phyloP scores from a whole-genome alignment of 2,797 vertebrate genomes.

The Betta splendens region DNA sequence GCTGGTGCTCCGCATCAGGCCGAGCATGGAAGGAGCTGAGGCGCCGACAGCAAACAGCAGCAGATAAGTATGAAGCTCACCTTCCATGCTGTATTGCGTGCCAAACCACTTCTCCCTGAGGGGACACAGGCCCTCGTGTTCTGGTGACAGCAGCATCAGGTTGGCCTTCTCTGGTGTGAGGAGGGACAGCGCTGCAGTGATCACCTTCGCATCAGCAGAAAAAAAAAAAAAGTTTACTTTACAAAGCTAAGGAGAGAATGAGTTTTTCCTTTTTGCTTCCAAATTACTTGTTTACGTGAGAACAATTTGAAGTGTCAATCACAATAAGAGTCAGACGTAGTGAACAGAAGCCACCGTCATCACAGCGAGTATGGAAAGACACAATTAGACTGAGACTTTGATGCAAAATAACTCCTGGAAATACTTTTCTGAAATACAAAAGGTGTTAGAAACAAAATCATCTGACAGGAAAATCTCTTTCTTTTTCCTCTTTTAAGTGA shows the following conservation, averaged over 20 bases:
- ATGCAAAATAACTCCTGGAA: conserved; percentile 27
- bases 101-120: conserved; percentile 95
- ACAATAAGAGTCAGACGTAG: conserved; percentile 31
- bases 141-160: conserved; percentile 91
- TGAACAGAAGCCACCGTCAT: conserved; percentile 16
- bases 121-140: conserved; percentile 91
- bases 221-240: conserved; percentile 64
- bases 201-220: conserved; percentile 80
- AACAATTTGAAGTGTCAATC: conserved; percentile 43
- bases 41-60: neutral
- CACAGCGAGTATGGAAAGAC: conserved; percentile 42
- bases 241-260: conserved; percentile 9
- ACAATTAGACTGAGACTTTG: conserved; percentile 32
- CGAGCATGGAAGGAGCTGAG: conserved; percentile 5
- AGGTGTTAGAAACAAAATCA: conserved; percentile 16
- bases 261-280: conserved; percentile 6
- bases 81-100: conserved; percentile 92
- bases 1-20: conserved; percentile 46
- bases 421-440: conserved; percentile 16
- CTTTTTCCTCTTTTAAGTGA: conserved; percentile 21
- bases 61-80: conserved; percentile 65
- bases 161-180: conserved; percentile 91
- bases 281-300: conserved; percentile 37
- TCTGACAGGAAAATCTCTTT: neutral
- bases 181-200: conserved; percentile 86